Conservation (phyloP, 2,888 invertebrate genomes). For the Blastobasis adustella region DNA sequence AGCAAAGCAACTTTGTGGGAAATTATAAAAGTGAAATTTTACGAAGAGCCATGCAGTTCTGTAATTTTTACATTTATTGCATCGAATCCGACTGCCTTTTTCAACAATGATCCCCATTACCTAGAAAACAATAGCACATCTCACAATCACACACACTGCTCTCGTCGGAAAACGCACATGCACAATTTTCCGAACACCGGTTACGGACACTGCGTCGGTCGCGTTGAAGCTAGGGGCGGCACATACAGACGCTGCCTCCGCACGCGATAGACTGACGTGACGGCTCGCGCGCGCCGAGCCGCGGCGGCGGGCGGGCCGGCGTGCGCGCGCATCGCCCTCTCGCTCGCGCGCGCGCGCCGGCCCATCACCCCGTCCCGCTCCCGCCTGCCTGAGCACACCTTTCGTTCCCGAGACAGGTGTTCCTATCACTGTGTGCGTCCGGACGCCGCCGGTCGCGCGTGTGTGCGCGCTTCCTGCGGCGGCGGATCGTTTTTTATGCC, state of each 20-base stretch:
- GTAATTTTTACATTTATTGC: neutral
- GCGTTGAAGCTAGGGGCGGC: constrained; percentile 63
- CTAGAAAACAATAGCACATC: constrained; percentile 75
- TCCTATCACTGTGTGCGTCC: constrained; percentile 64
- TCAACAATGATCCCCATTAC: constrained; percentile 57
- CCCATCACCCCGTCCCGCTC: constrained; percentile 43
- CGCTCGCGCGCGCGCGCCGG: constrained; percentile 38
- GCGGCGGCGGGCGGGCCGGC: constrained; percentile 69
- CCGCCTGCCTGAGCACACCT: constrained; percentile 65
- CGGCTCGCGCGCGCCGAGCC: constrained; percentile 61
- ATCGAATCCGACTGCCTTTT: constrained; percentile 52
- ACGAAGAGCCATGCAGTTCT: constrained; percentile 33
- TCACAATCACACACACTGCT: constrained; percentile 72
- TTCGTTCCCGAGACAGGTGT: constrained; percentile 74
- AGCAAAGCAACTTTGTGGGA: constrained; percentile 26
- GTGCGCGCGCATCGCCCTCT: constrained; percentile 64
- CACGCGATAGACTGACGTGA: constrained; percentile 68
- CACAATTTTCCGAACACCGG: constrained; percentile 74
- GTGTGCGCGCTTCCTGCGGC: constrained; percentile 71
- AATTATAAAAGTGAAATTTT: constrained; percentile 52
- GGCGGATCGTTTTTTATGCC: constrained; percentile 73
- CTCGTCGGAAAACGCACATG: constrained; percentile 73
- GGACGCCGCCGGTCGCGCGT: constrained; percentile 37
- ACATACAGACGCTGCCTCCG: constrained; percentile 62
- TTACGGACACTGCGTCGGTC: constrained; percentile 72